These are phyloP conservation scores for Philaethria dido DNA, from an alignment of 2,888 invertebrate genomes.

Conservation along the genomic window DNA sequence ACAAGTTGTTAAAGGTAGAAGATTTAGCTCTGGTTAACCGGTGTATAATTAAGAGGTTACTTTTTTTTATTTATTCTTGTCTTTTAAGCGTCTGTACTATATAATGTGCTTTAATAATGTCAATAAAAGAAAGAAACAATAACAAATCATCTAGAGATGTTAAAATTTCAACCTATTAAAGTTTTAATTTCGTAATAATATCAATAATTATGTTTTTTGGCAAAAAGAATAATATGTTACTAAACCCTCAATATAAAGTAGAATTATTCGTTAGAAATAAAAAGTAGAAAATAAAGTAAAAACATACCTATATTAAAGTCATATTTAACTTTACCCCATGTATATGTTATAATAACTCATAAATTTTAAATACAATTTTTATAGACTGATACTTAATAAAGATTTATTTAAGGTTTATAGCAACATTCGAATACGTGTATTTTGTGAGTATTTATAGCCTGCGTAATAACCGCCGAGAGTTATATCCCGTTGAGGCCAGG, in stretches of 20 bases:
- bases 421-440: slow-evolving; percentile 38
- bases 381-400: slow-evolving; percentile 37
- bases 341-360: slow-evolving; percentile 20
- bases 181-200: no score
- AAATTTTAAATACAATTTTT: slow-evolving; percentile 33
- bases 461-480: slow-evolving; percentile 64
- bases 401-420: slow-evolving; percentile 41
- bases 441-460: slow-evolving; percentile 52
- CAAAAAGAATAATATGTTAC: no score
- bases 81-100: background rate
- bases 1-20: background rate
- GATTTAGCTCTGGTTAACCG: background rate
- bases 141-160: no score
- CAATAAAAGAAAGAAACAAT: background rate
- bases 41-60: background rate
- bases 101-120: background rate
- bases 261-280: no score
- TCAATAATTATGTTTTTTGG: no score
- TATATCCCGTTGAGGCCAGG: slow-evolving; percentile 62
- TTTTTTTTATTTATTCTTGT: background rate
- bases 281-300: background rate
- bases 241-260: background rate
- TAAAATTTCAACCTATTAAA: background rate
- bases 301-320: background rate
- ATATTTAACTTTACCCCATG: slow-evolving; percentile 3